Conservation (phyloP, 2,888 invertebrate genomes). For the Leptopilina myrica region DNA sequence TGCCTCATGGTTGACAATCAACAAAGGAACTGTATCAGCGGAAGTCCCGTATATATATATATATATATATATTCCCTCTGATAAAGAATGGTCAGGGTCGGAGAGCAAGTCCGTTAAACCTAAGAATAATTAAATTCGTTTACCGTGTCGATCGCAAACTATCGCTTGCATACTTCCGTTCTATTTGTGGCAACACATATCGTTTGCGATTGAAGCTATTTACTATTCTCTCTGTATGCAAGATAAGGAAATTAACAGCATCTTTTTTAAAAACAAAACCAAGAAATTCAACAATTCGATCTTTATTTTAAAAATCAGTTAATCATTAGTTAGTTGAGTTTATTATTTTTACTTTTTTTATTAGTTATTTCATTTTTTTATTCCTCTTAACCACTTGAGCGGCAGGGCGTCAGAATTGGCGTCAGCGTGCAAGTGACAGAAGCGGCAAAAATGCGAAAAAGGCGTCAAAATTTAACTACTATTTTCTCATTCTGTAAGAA, state of each 20-base stretch:
- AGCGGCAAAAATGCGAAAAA: too few species aligned
- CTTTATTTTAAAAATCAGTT: too few species aligned
- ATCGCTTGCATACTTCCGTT: constrained; percentile 17
- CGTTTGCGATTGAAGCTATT: neutral
- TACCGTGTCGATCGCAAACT: constrained; percentile 32
- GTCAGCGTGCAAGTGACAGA: too few species aligned
- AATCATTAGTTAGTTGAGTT: too few species aligned
- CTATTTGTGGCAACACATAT: neutral
- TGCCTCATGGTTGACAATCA: constrained; percentile 36
- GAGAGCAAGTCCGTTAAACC: constrained; percentile 17
- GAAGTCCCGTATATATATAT: constrained; percentile 11
- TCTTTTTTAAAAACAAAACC: neutral
- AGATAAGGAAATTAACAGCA: neutral
- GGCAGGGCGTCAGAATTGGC: too few species aligned
- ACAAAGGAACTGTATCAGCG: constrained; percentile 31
- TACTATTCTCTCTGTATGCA: too few species aligned
- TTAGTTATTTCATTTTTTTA: too few species aligned
- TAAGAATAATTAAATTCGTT: constrained; percentile 32
- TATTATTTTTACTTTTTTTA: too few species aligned
- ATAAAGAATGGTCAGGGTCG: constrained; percentile 35
- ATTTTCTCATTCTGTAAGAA: too few species aligned
- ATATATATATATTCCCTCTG: neutral
- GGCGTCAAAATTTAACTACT: too few species aligned
- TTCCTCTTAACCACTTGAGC: too few species aligned
- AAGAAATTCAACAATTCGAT: too few species aligned